Evolutionary conservation across 2,888 invertebrate species (phyloP).

Genomic region (Apamea sordens): DNA sequence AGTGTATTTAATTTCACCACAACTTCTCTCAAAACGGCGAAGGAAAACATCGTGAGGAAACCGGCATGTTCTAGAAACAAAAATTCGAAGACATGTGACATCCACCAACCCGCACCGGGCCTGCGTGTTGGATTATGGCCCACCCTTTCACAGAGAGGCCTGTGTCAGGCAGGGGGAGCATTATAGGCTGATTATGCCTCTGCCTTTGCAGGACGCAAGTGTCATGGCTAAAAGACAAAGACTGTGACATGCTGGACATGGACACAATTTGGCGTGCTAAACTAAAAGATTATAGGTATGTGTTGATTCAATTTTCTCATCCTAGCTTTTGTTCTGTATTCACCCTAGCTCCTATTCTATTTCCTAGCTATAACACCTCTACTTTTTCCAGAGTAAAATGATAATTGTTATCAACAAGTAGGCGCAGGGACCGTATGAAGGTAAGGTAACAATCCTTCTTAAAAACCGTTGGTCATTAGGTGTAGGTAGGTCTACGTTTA

Average conservation of each 20-base stretch:
- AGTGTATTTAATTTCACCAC: background rate
- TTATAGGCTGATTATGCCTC: background rate
- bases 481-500: background rate
- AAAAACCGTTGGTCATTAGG: background rate
- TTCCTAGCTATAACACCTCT: no score
- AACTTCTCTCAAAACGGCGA: no score
- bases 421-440: background rate
- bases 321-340: no score
- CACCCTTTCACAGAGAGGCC: no score
- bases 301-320: background rate
- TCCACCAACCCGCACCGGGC: no score
- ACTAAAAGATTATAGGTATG: background rate
- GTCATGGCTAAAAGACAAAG: background rate
- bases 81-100: no score
- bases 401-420: background rate
- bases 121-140: no score
- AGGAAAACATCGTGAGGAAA: no score
- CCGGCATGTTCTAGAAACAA: no score
- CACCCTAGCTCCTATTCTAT: no score
- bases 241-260: background rate
- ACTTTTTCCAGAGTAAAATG: background rate
- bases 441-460: background rate
- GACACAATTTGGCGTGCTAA: background rate
- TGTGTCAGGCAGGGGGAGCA: no score
- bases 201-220: background rate